A percentile compares a stretch with the other conserved stretches of the same genome.
Evolutionary conservation across 2,888 invertebrate genomes (phyloP).

Genomic region (Ophioninae sp.): DNA sequence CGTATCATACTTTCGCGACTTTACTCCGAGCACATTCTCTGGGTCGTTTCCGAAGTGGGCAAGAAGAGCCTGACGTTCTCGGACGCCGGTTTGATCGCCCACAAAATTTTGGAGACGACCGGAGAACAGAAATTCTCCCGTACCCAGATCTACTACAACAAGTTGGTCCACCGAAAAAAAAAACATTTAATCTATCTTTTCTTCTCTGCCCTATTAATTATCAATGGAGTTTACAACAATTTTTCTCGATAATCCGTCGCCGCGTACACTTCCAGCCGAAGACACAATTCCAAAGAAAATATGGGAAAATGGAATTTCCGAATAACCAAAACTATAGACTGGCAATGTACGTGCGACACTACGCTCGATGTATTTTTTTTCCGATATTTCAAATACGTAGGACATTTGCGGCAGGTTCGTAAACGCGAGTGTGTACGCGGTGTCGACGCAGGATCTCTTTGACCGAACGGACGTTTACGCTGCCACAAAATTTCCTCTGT

Average conservation of each 20-base stretch:
- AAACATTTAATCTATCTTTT: background rate
- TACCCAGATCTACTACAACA: slow-evolving; percentile 65
- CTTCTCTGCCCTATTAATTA: background rate
- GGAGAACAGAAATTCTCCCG: slow-evolving; percentile 54
- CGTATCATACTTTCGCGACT: slow-evolving; percentile 62
- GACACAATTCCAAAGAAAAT: background rate
- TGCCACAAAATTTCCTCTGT: slow-evolving; percentile 59
- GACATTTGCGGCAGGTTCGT: slow-evolving; percentile 51
- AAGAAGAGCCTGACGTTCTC: slow-evolving; percentile 64
- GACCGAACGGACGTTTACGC: slow-evolving; percentile 52
- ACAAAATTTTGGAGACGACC: slow-evolving; percentile 54
- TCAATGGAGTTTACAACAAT: background rate
- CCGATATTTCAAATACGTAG: background rate
- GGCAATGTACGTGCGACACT: background rate
- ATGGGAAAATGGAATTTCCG: background rate
- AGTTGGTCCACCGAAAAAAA: slow-evolving; percentile 51
- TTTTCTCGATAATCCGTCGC: background rate
- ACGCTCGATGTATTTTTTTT: background rate
- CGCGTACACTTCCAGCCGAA: background rate
- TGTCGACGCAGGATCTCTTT: slow-evolving; percentile 55
- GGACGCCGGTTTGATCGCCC: slow-evolving; percentile 62
- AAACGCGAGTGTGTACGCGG: slow-evolving; percentile 55
- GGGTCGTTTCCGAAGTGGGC: slow-evolving; percentile 64
- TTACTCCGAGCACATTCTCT: slow-evolving; percentile 61
- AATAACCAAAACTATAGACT: background rate